A percentile compares a stretch with the other conserved stretches of the same genome.
phyloP scores from a whole-genome alignment of 2,888 invertebrate species.

The Sarcophaga variegata region DNA sequence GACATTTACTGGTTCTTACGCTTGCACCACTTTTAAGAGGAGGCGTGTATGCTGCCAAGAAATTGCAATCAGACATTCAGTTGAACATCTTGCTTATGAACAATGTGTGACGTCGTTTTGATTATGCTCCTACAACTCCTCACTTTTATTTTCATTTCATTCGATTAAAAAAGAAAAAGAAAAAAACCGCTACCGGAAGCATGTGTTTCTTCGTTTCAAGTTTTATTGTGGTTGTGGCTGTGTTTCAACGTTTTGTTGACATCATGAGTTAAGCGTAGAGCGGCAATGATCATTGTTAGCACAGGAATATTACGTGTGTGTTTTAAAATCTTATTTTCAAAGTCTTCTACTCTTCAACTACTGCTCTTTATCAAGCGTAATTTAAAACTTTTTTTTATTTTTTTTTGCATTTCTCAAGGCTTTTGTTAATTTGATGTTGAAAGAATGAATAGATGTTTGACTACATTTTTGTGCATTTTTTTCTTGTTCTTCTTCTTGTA shows the following conservation, averaged over 20 bases:
- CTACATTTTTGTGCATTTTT: slow-evolving; percentile 23
- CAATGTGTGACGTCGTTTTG: slow-evolving; percentile 71
- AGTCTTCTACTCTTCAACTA: neutral
- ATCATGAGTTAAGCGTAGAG: slow-evolving; percentile 34
- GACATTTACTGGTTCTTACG: slow-evolving; percentile 58
- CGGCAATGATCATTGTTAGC: slow-evolving; percentile 51
- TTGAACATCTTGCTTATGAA: slow-evolving; percentile 51
- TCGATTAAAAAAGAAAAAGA: neutral
- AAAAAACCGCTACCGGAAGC: slow-evolving; percentile 76
- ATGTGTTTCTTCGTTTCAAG: slow-evolving; percentile 73
- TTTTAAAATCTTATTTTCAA: slow-evolving; percentile 28
- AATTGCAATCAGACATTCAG: slow-evolving; percentile 58
- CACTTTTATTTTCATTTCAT: slow-evolving; percentile 77
- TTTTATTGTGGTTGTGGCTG: slow-evolving; percentile 24
- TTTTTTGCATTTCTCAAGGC: slow-evolving; percentile 35
- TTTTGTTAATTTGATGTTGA: slow-evolving; percentile 50
- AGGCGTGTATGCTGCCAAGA: slow-evolving; percentile 55
- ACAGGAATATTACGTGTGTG: slow-evolving; percentile 32
- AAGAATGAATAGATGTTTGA: slow-evolving; percentile 30
- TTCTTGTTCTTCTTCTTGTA: slow-evolving; percentile 31
- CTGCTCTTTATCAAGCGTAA: slow-evolving; percentile 38
- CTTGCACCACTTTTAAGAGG: slow-evolving; percentile 42
- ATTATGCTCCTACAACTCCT: slow-evolving; percentile 72
- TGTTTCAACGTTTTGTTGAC: slow-evolving; percentile 67
- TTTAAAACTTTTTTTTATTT: slow-evolving; percentile 51